These are phyloP conservation scores for Thecocarcelia acutangulata DNA, from an alignment of 2,888 invertebrate genomes.

Conservation along the genomic window DNA sequence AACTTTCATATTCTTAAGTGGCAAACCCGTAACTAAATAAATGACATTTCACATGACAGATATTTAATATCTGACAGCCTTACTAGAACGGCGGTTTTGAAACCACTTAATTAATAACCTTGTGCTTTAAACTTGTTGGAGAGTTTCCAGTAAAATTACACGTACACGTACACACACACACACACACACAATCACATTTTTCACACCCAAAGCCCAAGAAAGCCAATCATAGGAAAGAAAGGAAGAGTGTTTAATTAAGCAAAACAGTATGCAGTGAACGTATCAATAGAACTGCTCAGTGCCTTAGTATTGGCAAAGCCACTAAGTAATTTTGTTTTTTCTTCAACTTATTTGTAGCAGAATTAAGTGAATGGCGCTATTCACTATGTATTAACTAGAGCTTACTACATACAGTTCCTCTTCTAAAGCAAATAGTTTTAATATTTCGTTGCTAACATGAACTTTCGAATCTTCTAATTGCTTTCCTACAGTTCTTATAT, in stretches of 20 bases:
- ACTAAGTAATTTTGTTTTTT: neutral
- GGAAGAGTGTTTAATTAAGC: constrained; percentile 62
- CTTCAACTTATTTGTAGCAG: neutral
- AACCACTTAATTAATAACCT: too few species aligned
- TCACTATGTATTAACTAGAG: too few species aligned
- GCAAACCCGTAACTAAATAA: too few species aligned
- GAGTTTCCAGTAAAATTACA: constrained; percentile 15
- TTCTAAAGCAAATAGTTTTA: neutral
- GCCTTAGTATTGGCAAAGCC: constrained; percentile 2
- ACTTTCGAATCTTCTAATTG: constrained; percentile 1
- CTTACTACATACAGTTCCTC: too few species aligned
- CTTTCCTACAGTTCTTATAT: constrained; percentile 13
- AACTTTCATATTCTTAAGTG: too few species aligned
- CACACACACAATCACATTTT: neutral
- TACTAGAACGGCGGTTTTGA: too few species aligned
- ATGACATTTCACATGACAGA: too few species aligned
- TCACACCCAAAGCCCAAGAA: neutral
- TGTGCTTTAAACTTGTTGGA: constrained; percentile 15
- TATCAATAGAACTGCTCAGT: constrained; percentile 50
- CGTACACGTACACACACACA: too few species aligned
- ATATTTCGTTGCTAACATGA: neutral
- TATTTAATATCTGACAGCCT: too few species aligned
- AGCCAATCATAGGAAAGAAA: neutral
- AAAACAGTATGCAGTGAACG: constrained; percentile 56
- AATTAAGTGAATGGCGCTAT: too few species aligned